Conservation (phyloP, 2,113 vertebrate species). For the Alces alces region DNA sequence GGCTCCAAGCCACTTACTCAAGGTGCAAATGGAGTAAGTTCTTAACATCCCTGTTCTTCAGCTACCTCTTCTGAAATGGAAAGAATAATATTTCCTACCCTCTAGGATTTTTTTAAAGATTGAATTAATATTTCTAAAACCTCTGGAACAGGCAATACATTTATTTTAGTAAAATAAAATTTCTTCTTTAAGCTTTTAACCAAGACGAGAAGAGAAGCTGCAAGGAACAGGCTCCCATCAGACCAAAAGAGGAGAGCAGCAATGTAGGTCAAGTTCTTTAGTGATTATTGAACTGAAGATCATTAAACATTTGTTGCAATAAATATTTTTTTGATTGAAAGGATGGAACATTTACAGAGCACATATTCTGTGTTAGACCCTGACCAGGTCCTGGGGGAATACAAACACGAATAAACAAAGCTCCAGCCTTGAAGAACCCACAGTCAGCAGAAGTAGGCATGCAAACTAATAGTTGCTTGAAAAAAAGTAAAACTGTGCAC, state of each 20-base stretch:
- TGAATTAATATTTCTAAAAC: not conserved
- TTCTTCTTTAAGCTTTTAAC: not conserved
- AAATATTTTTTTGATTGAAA: constrained; percentile 39
- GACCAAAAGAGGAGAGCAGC: not conserved
- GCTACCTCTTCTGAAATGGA: not conserved
- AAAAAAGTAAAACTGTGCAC: not conserved
- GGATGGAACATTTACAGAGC: not conserved
- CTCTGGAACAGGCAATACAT: not conserved
- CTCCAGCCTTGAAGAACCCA: not conserved
- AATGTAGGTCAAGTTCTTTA: not conserved
- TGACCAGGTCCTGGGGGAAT: not conserved
- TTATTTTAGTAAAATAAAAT: not conserved
- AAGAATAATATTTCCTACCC: not conserved
- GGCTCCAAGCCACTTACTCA: not conserved
- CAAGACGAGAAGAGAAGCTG: not conserved
- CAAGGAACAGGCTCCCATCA: not conserved
- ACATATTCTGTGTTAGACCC: not conserved
- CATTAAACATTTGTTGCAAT: constrained; percentile 43
- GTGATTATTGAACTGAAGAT: constrained; percentile 27
- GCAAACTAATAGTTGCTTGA: not conserved
- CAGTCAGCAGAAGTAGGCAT: not conserved
- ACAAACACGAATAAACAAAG: not conserved
- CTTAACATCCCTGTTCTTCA: not conserved
- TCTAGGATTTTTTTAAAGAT: not conserved
- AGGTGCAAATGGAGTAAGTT: not conserved